Percentiles rank a stretch among this genome's conserved stretches.
Evolutionary conservation across 1,140 invertebrate species (phyloP).

Genomic region (Metaphire vulgaris): DNA sequence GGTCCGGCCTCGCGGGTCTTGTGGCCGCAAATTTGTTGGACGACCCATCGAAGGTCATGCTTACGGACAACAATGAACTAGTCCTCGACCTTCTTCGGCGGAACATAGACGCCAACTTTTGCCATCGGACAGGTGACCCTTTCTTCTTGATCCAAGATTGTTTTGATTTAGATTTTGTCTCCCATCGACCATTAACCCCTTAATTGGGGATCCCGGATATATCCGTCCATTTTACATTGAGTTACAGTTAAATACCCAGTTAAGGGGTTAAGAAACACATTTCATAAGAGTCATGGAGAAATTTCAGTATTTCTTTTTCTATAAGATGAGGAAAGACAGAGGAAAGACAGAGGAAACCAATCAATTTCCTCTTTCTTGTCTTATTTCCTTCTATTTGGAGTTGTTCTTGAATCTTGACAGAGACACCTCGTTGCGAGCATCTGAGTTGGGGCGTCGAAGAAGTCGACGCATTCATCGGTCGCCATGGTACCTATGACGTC

Average conservation of each 20-base stretch:
- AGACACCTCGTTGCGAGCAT: not conserved
- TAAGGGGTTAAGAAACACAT: too few relatives aligned
- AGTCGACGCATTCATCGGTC: not conserved
- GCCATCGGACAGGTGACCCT: not conserved
- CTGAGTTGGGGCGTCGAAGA: slow-evolving; percentile 15
- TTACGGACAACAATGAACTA: slow-evolving; percentile 16
- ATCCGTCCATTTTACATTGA: too few relatives aligned
- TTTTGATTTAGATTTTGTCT: not conserved
- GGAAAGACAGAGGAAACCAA: too few relatives aligned
- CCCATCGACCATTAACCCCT: not conserved
- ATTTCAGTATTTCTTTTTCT: too few relatives aligned
- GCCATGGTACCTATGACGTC: slow-evolving; percentile 16
- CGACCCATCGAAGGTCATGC: slow-evolving; percentile 8
- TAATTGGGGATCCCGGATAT: too few relatives aligned
- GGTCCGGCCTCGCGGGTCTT: slow-evolving; percentile 10
- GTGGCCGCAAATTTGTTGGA: slow-evolving; percentile 10
- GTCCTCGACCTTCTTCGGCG: slow-evolving; percentile 8
- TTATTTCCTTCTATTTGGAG: too few relatives aligned
- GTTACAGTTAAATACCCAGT: too few relatives aligned
- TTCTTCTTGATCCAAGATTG: too few relatives aligned
- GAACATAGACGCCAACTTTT: slow-evolving; percentile 11
- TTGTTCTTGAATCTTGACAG: not conserved
- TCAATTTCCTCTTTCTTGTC: too few relatives aligned
- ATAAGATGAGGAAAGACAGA: too few relatives aligned
- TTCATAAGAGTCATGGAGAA: too few relatives aligned